Evolutionary conservation across 2,888 invertebrate species (phyloP).

Genomic region (Saturnia pavonia): DNA sequence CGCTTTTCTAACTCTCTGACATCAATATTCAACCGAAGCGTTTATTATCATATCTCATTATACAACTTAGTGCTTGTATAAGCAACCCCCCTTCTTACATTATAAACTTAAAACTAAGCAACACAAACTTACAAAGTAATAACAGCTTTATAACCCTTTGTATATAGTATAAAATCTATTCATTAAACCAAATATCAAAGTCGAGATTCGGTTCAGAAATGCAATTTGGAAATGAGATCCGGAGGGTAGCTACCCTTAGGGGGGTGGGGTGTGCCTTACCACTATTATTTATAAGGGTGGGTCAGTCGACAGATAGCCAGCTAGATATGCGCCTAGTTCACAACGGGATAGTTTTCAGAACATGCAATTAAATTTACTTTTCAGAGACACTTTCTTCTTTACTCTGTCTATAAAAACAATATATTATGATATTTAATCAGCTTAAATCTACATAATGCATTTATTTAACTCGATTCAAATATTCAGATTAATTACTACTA

Average conservation of each 20-base stretch:
- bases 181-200: conserved; percentile 57
- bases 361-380: neutral
- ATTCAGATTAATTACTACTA: neutral
- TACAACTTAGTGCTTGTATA: conserved; percentile 80
- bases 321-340: conserved; percentile 27
- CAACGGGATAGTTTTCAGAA: conserved; percentile 17
- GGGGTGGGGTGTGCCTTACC: conserved; percentile 68
- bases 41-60: conserved; percentile 83
- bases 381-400: neutral
- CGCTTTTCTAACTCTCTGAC: conserved; percentile 76
- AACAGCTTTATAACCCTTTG: conserved; percentile 37
- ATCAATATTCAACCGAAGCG: conserved; percentile 79
- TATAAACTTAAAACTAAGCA: conserved; percentile 69
- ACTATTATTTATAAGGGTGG: conserved; percentile 82
- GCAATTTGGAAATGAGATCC: conserved; percentile 82
- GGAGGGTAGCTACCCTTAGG: conserved; percentile 71
- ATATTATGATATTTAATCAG: neutral
- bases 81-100: conserved; percentile 67
- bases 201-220: conserved; percentile 77
- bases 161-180: conserved; percentile 41
- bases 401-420: neutral
- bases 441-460: neutral
- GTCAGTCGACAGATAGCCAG: conserved; percentile 72
- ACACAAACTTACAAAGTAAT: conserved; percentile 45
- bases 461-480: neutral